Conservation (phyloP, 2,888 invertebrate species). For the Tetragnatha montana region DNA sequence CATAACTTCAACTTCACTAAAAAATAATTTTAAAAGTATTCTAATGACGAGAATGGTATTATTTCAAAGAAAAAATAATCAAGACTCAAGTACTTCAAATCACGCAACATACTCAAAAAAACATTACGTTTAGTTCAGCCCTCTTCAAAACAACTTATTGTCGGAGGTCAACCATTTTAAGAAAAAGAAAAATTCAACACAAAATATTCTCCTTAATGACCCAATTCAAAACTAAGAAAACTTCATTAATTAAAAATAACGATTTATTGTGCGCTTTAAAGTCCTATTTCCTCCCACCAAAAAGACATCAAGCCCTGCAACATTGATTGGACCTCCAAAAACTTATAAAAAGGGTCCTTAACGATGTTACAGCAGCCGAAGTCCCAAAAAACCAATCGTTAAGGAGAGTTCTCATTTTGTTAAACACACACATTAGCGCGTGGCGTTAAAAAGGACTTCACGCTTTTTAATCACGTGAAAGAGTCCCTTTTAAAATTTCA, state of each 20-base stretch:
- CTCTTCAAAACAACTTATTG: too few species aligned
- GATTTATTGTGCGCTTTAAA: background rate
- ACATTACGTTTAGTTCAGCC: too few species aligned
- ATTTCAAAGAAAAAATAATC: too few species aligned
- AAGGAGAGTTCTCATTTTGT: slow-evolving; percentile 29
- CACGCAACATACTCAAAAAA: too few species aligned
- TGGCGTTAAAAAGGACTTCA: slow-evolving; percentile 36
- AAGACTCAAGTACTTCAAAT: too few species aligned
- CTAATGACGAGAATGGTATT: too few species aligned
- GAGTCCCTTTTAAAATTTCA: slow-evolving; percentile 59
- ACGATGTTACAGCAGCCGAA: background rate
- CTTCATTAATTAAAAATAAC: background rate
- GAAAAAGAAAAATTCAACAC: background rate
- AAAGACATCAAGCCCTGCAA: background rate
- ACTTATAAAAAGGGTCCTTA: background rate
- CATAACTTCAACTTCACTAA: too few species aligned
- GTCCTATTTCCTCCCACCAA: background rate
- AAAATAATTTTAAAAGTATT: too few species aligned
- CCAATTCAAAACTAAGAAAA: background rate
- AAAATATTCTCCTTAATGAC: background rate
- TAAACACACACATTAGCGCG: slow-evolving; percentile 48
- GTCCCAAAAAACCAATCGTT: background rate
- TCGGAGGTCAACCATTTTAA: background rate
- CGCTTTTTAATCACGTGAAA: slow-evolving; percentile 57
- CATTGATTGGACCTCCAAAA: background rate